These are phyloP conservation scores for Ennomos fuscantarius DNA, from an alignment of 2,888 invertebrate genomes.

Conservation along the genomic window DNA sequence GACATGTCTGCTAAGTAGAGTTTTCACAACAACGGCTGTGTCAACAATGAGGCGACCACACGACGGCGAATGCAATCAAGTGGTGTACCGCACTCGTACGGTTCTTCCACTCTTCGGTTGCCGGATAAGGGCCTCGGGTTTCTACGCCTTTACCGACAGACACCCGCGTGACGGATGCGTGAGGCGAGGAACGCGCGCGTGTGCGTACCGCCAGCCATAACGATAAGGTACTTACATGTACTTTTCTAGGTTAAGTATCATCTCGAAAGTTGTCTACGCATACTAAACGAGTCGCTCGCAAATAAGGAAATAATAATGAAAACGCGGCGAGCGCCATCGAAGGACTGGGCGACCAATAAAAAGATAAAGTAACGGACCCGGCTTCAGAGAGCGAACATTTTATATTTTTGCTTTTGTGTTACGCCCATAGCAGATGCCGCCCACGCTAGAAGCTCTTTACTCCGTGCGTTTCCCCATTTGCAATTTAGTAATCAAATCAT, in stretches of 20 bases:
- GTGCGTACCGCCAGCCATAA: slow-evolving; percentile 40
- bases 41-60: slow-evolving; percentile 54
- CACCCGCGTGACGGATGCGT: slow-evolving; percentile 13
- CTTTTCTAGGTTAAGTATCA: slow-evolving; percentile 64
- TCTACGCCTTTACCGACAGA: slow-evolving; percentile 2
- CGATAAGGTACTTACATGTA: slow-evolving; percentile 37
- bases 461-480: slow-evolving; percentile 41
- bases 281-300: slow-evolving; percentile 54
- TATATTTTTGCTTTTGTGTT: slow-evolving; percentile 41
- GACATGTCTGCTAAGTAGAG: slow-evolving; percentile 48
- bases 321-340: slow-evolving; percentile 47
- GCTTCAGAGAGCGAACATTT: slow-evolving; percentile 35
- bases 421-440: slow-evolving; percentile 29
- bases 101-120: slow-evolving; percentile 29
- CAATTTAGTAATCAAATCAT: slow-evolving; percentile 46
- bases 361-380: slow-evolving; percentile 49
- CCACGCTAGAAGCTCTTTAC: slow-evolving; percentile 34
- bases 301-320: slow-evolving; percentile 66
- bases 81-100: slow-evolving; percentile 46
- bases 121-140: slow-evolving; percentile 28
- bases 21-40: slow-evolving; percentile 57
- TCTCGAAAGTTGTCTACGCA: slow-evolving; percentile 63
- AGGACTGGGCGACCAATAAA: slow-evolving; percentile 47
- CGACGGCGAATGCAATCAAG: slow-evolving; percentile 46
- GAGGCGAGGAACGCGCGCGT: slow-evolving; percentile 19